Base-by-base conservation (phyloP, 2,797 vertebrate species). In the Chanos chanos region DNA sequence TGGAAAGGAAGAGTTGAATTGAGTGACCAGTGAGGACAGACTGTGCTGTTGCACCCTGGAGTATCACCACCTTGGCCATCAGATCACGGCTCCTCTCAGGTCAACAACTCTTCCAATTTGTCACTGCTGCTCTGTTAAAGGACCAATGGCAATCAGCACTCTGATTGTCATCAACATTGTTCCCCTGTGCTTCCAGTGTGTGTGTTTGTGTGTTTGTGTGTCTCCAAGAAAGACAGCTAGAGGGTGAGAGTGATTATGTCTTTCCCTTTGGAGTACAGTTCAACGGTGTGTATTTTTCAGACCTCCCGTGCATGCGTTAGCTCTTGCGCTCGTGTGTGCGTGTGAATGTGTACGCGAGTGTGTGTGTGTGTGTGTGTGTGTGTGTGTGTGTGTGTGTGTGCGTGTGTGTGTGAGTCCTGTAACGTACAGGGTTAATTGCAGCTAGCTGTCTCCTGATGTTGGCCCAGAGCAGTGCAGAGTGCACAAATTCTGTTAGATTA, bases 401-500 rank as follows among this genome's bases (percentile, higher is more conserved):
- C 82, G 37, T 24, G 24, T 53, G 40, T 51, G 55, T 10, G 30
- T 21, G n/a, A n/a, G n/a, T n/a, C n/a, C n/a, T n/a, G n/a, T n/a
- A n/a, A n/a, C n/a, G n/a, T n/a, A n/a, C n/a, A n/a, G n/a, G 54
- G 27, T 22, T 8, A 39, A 40, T 43, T 5, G 5, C 3, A 16
- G 40, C 54, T 39, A 13, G 15, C 30, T 4, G 22, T 12, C 37
- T 13, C 13, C 7, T 15, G 16, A 31, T 43, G n/a, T 7, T 18
- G 37, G 22, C 15, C 15, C 25, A 19, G 10, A 39, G 33, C 61
- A 73, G 76, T 81, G 73, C 76, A 77, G 73, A 74, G 58, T 71
- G 76, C 77, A 74, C 74, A 66, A 81, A 74, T 75, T 76, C 72
- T 66, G 66, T 76, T 80, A 73, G 74, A 85, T 84, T 70, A 85